Percentiles rank a stretch among this genome's conserved stretches.
Evolutionary conservation across 2,888 invertebrate genomes (phyloP).

Genomic region (Sinotaia quadrata): DNA sequence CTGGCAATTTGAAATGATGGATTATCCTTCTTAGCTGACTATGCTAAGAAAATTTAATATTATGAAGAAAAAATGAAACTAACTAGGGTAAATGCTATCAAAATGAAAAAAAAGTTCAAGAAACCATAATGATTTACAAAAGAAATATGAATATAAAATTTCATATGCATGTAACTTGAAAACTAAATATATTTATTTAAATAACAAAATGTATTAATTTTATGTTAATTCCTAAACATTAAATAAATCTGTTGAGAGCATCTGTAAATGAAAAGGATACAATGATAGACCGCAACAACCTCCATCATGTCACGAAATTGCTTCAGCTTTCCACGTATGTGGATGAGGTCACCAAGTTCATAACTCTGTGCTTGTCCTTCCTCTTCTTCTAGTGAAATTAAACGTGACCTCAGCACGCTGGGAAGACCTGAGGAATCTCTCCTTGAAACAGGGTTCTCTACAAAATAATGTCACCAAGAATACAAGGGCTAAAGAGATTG

Average conservation of each 20-base stretch:
- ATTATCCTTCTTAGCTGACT: constrained; percentile 32
- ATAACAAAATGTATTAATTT: no score
- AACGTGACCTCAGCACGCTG: constrained; percentile 5
- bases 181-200: no score
- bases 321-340: constrained; percentile 56
- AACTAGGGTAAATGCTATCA: no score
- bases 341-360: constrained; percentile 53
- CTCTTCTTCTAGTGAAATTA: background rate
- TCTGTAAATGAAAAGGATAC: constrained; percentile 45
- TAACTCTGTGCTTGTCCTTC: constrained; percentile 38
- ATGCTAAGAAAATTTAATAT: background rate
- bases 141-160: no score
- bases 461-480: no score
- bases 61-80: background rate
- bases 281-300: constrained; percentile 50
- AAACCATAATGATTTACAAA: no score
- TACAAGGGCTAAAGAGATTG: no score
- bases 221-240: background rate
- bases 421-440: constrained; percentile 6
- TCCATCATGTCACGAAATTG: constrained; percentile 53
- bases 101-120: no score
- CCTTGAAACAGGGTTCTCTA: background rate
- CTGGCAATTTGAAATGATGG: constrained; percentile 47
- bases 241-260: background rate
- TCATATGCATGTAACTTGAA: no score